phyloP scores from a whole-genome alignment of 2,888 invertebrate species.

The Tribolium freemani region DNA sequence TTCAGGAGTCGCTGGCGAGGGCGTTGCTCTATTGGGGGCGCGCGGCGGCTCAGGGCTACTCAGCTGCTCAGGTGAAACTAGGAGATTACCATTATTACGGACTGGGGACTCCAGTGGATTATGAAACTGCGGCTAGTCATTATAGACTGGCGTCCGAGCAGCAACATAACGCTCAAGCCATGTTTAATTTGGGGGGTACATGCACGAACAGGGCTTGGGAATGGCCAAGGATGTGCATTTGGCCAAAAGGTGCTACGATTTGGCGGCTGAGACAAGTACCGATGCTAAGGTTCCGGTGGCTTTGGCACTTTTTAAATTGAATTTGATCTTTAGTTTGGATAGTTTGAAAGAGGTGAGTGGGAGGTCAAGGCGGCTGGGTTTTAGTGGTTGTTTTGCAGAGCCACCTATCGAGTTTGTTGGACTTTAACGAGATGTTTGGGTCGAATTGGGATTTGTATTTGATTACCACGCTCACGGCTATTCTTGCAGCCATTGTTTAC shows the following conservation, averaged over 20 bases:
- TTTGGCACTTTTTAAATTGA: slow-evolving; percentile 88
- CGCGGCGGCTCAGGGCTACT: slow-evolving; percentile 94
- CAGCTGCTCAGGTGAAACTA: slow-evolving; percentile 89
- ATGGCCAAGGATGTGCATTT: slow-evolving; percentile 91
- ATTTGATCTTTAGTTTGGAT: slow-evolving; percentile 80
- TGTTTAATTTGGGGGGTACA: slow-evolving; percentile 99
- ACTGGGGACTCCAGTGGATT: slow-evolving; percentile 90
- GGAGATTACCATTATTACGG: slow-evolving; percentile 99
- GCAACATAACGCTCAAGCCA: slow-evolving; percentile 95
- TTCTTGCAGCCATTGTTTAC: slow-evolving; percentile 88
- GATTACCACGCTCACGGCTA: slow-evolving; percentile 84
- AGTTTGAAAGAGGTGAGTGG: slow-evolving; percentile 78
- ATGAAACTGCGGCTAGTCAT: slow-evolving; percentile 91
- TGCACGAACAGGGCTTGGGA: slow-evolving; percentile 98
- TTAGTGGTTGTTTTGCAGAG: slow-evolving; percentile 70
- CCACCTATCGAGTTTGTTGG: slow-evolving; percentile 74
- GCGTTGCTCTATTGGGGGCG: slow-evolving; percentile 95
- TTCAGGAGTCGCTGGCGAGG: slow-evolving; percentile 81
- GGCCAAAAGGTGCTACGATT: slow-evolving; percentile 95
- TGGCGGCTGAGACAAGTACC: slow-evolving; percentile 91
- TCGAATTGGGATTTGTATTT: slow-evolving; percentile 96
- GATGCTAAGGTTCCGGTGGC: slow-evolving; percentile 96
- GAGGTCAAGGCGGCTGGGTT: background rate
- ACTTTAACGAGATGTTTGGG: slow-evolving; percentile 80
- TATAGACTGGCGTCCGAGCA: slow-evolving; percentile 94